Evolutionary conservation across 2,113 vertebrate species (phyloP).

Genomic region (Saiga tatarica): DNA sequence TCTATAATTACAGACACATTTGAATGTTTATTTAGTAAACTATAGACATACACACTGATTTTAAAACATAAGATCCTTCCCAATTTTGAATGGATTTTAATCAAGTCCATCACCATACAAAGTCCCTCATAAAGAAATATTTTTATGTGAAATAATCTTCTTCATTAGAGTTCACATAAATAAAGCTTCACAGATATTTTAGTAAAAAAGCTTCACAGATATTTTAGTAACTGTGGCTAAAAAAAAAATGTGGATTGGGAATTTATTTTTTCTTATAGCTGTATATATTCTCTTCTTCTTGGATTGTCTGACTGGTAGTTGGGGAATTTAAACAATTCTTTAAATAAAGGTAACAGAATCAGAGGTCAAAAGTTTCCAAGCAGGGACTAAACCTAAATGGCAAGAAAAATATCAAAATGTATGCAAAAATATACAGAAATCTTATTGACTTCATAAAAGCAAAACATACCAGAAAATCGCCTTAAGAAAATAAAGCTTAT

Average conservation of each 20-base stretch:
- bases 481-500: conserved; percentile 46
- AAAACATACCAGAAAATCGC: conserved; percentile 51
- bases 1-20: conserved; percentile 24
- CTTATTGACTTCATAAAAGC: conserved; percentile 7
- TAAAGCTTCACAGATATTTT: conserved; percentile 74
- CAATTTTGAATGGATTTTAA: conserved; percentile 55
- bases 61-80: conserved; percentile 13
- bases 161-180: conserved; percentile 57
- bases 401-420: conserved; percentile 68
- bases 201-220: conserved; percentile 73
- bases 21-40: conserved; percentile 25
- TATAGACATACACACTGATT: not conserved
- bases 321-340: conserved; percentile 74
- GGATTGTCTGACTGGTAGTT: conserved; percentile 70
- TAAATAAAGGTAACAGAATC: conserved; percentile 67
- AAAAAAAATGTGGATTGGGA: conserved; percentile 62
- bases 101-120: conserved; percentile 37
- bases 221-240: conserved; percentile 72
- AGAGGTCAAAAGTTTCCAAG: conserved; percentile 77
- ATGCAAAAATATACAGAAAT: conserved; percentile 74
- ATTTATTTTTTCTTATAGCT: conserved; percentile 80
- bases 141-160: conserved; percentile 59
- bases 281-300: conserved; percentile 78
- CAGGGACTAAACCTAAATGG: conserved; percentile 63
- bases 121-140: conserved; percentile 29